Percentiles rank a stretch among this genome's conserved stretches.
phyloP scores from a whole-genome alignment of 2,888 invertebrate genomes.

The Scelioninae gen. 2 region DNA sequence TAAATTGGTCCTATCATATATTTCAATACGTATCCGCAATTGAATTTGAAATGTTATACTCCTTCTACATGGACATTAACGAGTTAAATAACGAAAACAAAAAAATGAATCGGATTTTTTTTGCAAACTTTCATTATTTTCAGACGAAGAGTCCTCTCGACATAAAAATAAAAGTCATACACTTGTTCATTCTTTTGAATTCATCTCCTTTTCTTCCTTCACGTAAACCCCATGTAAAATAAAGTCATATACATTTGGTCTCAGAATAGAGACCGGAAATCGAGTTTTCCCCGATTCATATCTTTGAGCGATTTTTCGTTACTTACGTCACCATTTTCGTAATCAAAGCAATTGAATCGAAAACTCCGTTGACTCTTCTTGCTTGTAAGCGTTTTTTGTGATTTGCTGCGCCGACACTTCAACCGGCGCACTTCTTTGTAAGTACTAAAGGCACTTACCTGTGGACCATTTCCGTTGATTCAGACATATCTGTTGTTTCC shows the following conservation, averaged over 20 bases:
- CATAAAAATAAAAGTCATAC: too few species aligned
- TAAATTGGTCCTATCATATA: too few species aligned
- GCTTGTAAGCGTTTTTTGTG: slow-evolving; percentile 55
- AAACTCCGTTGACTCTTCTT: slow-evolving; percentile 40
- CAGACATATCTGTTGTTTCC: slow-evolving; percentile 51
- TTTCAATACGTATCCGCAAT: too few species aligned
- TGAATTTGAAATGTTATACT: too few species aligned
- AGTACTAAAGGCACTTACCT: slow-evolving; percentile 49
- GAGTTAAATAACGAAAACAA: too few species aligned
- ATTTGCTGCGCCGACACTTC: slow-evolving; percentile 56
- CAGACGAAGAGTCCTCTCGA: too few species aligned
- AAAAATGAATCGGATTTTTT: too few species aligned
- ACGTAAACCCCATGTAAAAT: not conserved
- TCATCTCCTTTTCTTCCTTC: not conserved
- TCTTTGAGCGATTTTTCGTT: slow-evolving; percentile 28
- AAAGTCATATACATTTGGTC: not conserved
- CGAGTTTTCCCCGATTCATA: slow-evolving; percentile 5
- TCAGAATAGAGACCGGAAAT: slow-evolving; percentile 8
- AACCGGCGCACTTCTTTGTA: slow-evolving; percentile 37
- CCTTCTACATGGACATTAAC: too few species aligned
- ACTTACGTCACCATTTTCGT: slow-evolving; percentile 45
- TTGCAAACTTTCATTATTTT: too few species aligned
- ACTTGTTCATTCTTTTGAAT: too few species aligned
- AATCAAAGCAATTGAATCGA: slow-evolving; percentile 51
- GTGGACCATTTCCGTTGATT: slow-evolving; percentile 50